A percentile compares a stretch with the other conserved stretches of the same genome.
These are phyloP conservation scores for Galaxias olidus DNA, from an alignment of 2,797 vertebrate genomes.

Conservation along the genomic window DNA sequence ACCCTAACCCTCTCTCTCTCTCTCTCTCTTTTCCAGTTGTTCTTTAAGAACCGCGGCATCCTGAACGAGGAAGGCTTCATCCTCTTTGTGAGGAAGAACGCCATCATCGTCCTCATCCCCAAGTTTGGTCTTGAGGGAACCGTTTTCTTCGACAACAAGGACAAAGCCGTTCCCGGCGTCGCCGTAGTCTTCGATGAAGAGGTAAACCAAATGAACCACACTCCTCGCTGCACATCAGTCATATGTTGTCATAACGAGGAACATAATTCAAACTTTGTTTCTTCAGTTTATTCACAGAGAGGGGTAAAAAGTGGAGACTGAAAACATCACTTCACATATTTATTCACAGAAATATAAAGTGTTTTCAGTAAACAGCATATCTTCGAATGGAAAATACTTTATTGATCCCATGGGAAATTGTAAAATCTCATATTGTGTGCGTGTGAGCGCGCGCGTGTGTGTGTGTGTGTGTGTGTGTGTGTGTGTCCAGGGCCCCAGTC, in stretches of 20 bases:
- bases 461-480: slow-evolving; percentile 15
- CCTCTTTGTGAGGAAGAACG: slow-evolving; percentile 95
- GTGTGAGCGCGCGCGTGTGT: background rate
- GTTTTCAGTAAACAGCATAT: too few relatives aligned
- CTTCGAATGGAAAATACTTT: too few relatives aligned
- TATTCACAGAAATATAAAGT: too few relatives aligned
- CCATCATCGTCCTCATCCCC: slow-evolving; percentile 95
- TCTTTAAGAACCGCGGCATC: slow-evolving; percentile 92
- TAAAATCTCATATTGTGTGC: background rate
- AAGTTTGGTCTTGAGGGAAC: slow-evolving; percentile 96
- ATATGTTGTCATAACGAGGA: too few relatives aligned
- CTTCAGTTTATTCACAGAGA: too few relatives aligned
- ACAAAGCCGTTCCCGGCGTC: slow-evolving; percentile 78
- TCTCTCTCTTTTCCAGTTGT: slow-evolving; percentile 82
- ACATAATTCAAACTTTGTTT: too few relatives aligned
- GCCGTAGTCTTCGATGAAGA: slow-evolving; percentile 83
- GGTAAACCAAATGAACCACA: slow-evolving; percentile 64
- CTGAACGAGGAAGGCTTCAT: slow-evolving; percentile 93
- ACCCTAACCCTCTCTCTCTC: background rate
- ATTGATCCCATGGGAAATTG: too few relatives aligned
- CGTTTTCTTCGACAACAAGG: slow-evolving; percentile 92
- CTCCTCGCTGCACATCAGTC: too few relatives aligned
- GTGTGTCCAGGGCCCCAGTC: slow-evolving; percentile 77
- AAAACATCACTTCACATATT: too few relatives aligned
- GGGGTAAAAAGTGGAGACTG: too few relatives aligned